Evolutionary conservation across 2,797 vertebrate genomes (phyloP), one percentile per base, ranked within the genome.

Genomic region (Labroides dimidiatus): DNA sequence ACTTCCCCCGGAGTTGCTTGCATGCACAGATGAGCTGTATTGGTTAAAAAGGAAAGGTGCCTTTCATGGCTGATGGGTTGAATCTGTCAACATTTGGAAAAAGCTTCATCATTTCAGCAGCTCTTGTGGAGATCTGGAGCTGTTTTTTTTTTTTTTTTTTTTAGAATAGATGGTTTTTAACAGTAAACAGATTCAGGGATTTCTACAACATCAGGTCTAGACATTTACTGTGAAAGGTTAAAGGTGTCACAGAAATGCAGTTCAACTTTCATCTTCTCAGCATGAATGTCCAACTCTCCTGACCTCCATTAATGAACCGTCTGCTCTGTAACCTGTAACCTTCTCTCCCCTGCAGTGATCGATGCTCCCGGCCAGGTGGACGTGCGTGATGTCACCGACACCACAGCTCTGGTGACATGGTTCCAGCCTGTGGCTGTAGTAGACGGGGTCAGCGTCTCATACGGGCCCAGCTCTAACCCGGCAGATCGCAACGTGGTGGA

Each of bases 361-460:
- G 98, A 99, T 43, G 95, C 95, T 33, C 98, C 98, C 9, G 95
- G 95, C 80, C 95, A 97, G 74, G 91, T 98, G 0, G 94, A 97
- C 15, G 94, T 96, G 17, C 96, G 92, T n/a, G 97, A 99, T 0
- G 91, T 99, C 72, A 98, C 96, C 0, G 98, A 98, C 89, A 96
- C 94, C 57, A 97, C 97, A 0, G 97, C 96, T 0, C 92, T 99
- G 50, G 91, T 99, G 86, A 98, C 97, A 0, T 99, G 98, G 97
- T 94, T 94, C 84, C 97, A 96, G 73, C 96, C 98, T 0, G 84
- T 97, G 74, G 97, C 98, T 10, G 89, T 93, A 50, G 95, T 99
- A 0, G 97, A 99, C 0, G 85, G 92, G 1, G 69, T 99, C 2
- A 96, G 93, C 12, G 75, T 99, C 64, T 95, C 93, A 0, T 99